Percentiles rank a stretch among this genome's conserved stretches.
These are phyloP conservation scores for Peromyscus polionotus DNA, from an alignment of 2,113 vertebrate species.

Conservation along the genomic window DNA sequence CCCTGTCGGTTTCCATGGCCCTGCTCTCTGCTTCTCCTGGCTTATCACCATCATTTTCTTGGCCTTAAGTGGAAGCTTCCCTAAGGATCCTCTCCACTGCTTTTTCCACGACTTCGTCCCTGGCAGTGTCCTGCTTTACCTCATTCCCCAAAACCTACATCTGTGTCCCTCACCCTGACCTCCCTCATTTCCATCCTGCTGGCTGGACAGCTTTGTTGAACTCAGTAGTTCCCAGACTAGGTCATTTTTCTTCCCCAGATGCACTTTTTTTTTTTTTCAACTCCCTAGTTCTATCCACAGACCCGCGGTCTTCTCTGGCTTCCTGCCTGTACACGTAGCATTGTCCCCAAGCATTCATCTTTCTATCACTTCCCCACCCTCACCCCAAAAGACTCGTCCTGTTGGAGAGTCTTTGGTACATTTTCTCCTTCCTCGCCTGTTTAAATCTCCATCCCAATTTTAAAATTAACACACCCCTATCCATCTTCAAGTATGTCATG, in stretches of 20 bases:
- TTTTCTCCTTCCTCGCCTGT: not conserved
- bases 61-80: constrained; percentile 58
- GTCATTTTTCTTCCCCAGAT: constrained; percentile 71
- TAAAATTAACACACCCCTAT: not conserved
- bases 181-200: constrained; percentile 73
- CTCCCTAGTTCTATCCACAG: not conserved
- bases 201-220: constrained; percentile 45
- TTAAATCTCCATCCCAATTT: not conserved
- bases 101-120: constrained; percentile 79
- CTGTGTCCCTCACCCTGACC: constrained; percentile 68
- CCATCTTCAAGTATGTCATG: not conserved
- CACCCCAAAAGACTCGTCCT: not conserved
- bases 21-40: constrained; percentile 68
- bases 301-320: not conserved
- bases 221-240: constrained; percentile 77
- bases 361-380: not conserved
- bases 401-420: not conserved
- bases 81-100: constrained; percentile 67
- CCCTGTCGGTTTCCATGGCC: constrained; percentile 62
- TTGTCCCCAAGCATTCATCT: not conserved
- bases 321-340: not conserved
- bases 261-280: constrained; percentile 40
- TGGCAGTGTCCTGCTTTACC: constrained; percentile 69
- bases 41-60: constrained; percentile 71
- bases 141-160: constrained; percentile 77